phyloP scores from a whole-genome alignment of 2,113 vertebrate genomes.

The Maylandia zebra region DNA sequence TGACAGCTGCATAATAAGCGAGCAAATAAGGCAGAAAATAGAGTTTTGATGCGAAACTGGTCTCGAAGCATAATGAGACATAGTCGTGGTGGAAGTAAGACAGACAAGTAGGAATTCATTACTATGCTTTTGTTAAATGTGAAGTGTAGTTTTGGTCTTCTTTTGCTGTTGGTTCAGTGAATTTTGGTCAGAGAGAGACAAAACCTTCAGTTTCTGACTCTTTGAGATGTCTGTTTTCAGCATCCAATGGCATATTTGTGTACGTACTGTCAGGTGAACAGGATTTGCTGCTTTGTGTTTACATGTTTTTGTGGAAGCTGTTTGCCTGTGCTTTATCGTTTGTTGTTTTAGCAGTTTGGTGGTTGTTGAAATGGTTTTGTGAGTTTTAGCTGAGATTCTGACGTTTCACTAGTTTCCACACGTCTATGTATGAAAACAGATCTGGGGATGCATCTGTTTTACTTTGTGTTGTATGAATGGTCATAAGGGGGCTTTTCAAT shows the following conservation, averaged over 20 bases:
- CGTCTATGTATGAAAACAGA: accelerated
- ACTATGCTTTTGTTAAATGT: not conserved
- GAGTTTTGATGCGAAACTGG: accelerated
- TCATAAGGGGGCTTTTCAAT: accelerated
- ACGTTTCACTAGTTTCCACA: accelerated
- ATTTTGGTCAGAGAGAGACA: accelerated
- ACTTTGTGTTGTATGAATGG: not conserved
- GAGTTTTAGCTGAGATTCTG: not conserved
- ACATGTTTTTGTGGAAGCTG: accelerated
- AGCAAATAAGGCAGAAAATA: not conserved
- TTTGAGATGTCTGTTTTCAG: accelerated
- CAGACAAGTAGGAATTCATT: accelerated
- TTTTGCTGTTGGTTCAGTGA: not conserved
- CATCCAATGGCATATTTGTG: not conserved
- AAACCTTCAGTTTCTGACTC: accelerated
- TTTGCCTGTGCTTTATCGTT: accelerated
- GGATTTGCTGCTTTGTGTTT: not conserved
- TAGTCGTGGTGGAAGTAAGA: not conserved
- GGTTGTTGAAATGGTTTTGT: not conserved
- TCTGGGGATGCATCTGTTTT: not conserved
- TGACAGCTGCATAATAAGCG: accelerated
- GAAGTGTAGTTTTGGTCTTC: accelerated
- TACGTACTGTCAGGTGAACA: accelerated
- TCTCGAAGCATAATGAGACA: not conserved
- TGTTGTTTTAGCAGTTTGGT: accelerated